phyloP scores from a whole-genome alignment of 2,797 vertebrate genomes.

The Delichon dasypus region DNA sequence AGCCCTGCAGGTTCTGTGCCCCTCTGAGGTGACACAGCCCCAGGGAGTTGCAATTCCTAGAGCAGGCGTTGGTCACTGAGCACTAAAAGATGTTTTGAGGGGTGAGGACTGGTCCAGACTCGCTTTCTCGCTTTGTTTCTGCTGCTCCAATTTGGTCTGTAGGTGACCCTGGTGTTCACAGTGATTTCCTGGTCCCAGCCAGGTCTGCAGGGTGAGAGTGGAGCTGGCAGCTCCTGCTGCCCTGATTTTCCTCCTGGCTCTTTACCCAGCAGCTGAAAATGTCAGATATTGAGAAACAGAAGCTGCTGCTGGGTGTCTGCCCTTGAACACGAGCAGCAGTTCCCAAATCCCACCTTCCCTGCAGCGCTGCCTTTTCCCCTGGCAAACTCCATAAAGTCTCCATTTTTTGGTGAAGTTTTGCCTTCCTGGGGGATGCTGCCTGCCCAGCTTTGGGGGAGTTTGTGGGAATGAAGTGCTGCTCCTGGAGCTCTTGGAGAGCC shows the following conservation, averaged over 20 bases:
- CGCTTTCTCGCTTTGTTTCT: neutral
- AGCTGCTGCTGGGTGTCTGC: neutral
- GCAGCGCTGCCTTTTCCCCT: neutral
- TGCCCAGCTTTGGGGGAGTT: neutral
- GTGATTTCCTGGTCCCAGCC: neutral
- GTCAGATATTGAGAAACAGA: neutral
- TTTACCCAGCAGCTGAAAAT: neutral
- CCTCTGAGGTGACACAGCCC: accelerated
- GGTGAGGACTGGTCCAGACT: neutral
- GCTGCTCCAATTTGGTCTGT: neutral
- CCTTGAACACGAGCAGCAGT: accelerated
- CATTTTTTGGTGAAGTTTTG: neutral
- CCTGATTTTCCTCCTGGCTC: neutral
- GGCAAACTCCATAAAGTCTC: accelerated
- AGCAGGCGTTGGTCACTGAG: neutral
- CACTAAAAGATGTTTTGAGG: neutral
- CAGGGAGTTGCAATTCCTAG: neutral
- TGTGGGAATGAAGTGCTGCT: neutral
- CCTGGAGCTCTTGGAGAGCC: neutral
- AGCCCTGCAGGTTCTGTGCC: neutral
- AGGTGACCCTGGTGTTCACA: neutral
- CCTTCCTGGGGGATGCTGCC: neutral
- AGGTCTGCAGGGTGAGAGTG: neutral
- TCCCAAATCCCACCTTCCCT: neutral
- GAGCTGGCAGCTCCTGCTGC: neutral